Evolutionary conservation across 2,888 invertebrate species (phyloP).

Genomic region (Achlya flavicornis): DNA sequence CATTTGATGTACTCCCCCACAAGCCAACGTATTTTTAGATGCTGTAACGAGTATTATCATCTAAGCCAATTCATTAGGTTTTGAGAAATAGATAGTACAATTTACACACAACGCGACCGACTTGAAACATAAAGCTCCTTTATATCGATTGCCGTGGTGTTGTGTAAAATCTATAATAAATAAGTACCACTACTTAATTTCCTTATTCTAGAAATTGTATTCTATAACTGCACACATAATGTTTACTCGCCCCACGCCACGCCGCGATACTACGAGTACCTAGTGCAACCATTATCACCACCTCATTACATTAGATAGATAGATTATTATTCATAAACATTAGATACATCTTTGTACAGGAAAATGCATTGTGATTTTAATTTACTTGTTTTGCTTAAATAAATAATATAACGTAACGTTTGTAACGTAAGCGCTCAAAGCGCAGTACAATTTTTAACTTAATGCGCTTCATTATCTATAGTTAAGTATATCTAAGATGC

Average conservation of each 20-base stretch:
- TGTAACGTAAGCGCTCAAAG: neutral
- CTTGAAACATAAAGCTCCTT: too few species aligned
- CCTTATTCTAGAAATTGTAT: slow-evolving; percentile 27
- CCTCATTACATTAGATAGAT: neutral
- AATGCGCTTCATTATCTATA: neutral
- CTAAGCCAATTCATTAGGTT: too few species aligned
- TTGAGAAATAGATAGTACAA: too few species aligned
- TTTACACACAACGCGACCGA: too few species aligned
- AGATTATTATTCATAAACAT: neutral
- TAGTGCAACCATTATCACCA: neutral
- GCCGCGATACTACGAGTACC: neutral
- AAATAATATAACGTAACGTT: neutral
- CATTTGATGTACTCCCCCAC: too few species aligned
- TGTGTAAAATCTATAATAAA: too few species aligned
- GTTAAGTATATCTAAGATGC: neutral
- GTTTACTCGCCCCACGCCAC: neutral
- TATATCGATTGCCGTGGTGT: slow-evolving; percentile 12
- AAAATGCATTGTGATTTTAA: too few species aligned
- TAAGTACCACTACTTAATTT: slow-evolving; percentile 16
- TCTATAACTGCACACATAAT: neutral
- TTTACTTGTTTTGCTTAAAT: too few species aligned
- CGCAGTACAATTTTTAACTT: neutral
- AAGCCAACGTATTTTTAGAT: too few species aligned
- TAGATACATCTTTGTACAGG: too few species aligned
- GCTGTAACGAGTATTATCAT: too few species aligned